Conservation (phyloP, 2,797 vertebrate species). For the Onychomys arenicola region DNA sequence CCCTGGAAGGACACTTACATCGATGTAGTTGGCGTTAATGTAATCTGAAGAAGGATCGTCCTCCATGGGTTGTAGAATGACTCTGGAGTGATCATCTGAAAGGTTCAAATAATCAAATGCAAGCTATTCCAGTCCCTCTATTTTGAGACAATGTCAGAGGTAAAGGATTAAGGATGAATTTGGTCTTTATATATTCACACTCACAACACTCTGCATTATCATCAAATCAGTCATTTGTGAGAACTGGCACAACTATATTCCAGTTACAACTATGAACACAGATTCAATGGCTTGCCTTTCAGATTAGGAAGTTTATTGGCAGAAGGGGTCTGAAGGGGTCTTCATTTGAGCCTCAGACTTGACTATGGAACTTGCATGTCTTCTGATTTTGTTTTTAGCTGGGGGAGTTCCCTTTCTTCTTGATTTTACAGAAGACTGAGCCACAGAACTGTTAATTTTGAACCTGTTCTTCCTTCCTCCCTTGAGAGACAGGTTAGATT, state of each 20-base stretch:
- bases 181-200: background rate
- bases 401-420: background rate
- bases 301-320: background rate
- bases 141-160: background rate
- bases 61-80: slow-evolving; percentile 99
- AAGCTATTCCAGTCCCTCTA: background rate
- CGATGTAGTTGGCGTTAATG: slow-evolving; percentile 99
- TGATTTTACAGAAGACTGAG: background rate
- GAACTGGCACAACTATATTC: background rate
- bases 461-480: background rate
- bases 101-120: slow-evolving; percentile 67
- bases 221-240: background rate
- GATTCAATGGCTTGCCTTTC: background rate
- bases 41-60: slow-evolving; percentile 99
- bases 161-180: background rate
- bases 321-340: background rate
- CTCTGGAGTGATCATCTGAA: slow-evolving; percentile 99
- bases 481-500: slow-evolving; percentile 4
- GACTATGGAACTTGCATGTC: background rate
- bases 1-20: slow-evolving; percentile 95
- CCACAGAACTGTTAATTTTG: slow-evolving; percentile 6
- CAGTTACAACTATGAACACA: background rate
- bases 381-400: slow-evolving; percentile 12
- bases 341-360: background rate
- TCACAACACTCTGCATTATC: background rate